Base-by-base conservation (phyloP, 2,113 vertebrate genomes). In the Paraplagusia blochii region DNA sequence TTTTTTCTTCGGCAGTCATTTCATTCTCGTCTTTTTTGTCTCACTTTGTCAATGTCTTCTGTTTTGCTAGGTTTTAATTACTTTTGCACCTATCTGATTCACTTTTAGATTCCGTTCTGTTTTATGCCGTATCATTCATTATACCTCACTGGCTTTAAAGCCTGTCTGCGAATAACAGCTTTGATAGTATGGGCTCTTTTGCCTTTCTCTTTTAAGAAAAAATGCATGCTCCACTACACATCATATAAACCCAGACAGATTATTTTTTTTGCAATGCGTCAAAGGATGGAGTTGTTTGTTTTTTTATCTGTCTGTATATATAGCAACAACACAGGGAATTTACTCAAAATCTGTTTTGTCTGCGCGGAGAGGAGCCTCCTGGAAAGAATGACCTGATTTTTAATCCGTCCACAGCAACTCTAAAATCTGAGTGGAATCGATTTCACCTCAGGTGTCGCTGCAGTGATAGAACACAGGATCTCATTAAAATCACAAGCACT, bases 381-480 rank as follows among this genome's bases (percentile, higher is more conserved):
- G 11, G 15, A 13, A 39, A 63, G 48, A 48, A 40, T 1, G 10
- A 0, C 0, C 3, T 8, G 14, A 40, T 52, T 58, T 67, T 66
- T 50, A 61, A 72, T 68, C 40, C 8, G 1, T 35, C 15, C 43
- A 15, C 22, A 36, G 17, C 42, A 61, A 69, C 57, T 9, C 36
- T 47, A 19, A 44, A 63, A 12, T 33, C 8, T 58, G 36, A 1
- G 2, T 22, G 5, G 36, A 66, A 74, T 57, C 2, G 38, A 72
- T 69, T 80, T 72, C 16, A 62, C 44, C 62, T 48, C 16, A 54
- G 57, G 71, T 78, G 34, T 43, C 57, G 68, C 58, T 48, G 64
- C 52, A 10, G 8, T 18, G 33, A 58, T 70, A 68, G 74, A 58
- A 77, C 61, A 54, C 8, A 4, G 48, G 42, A 34, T 71, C 62